Percentiles rank a stretch among this genome's conserved stretches.
Evolutionary conservation across 2,888 invertebrate genomes (phyloP).

Genomic region (Eutolmus rufibarbis): DNA sequence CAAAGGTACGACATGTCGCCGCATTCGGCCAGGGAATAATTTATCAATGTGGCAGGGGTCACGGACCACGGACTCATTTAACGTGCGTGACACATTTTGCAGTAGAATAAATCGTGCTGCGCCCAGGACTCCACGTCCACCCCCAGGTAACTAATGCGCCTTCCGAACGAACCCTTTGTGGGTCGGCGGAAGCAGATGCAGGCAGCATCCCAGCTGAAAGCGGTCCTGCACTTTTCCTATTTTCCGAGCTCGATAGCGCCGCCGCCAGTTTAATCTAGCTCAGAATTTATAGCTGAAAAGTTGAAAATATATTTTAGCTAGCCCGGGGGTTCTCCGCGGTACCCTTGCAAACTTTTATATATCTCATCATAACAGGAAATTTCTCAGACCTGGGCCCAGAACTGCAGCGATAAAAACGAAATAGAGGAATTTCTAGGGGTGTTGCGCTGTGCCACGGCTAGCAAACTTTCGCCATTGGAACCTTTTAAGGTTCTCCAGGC

Average conservation of each 20-base stretch:
- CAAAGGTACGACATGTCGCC: neutral
- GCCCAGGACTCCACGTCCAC: neutral
- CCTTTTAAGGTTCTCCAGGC: neutral
- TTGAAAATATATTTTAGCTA: neutral
- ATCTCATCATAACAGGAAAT: neutral
- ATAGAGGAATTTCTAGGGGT: neutral
- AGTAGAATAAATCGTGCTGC: neutral
- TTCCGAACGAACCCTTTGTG: neutral
- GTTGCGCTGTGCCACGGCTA: neutral
- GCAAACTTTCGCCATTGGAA: neutral
- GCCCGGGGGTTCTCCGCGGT: neutral
- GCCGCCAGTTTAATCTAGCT: neutral
- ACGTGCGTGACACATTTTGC: neutral
- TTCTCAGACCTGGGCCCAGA: neutral
- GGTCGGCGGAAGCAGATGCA: neutral
- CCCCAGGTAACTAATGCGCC: neutral
- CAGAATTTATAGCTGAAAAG: neutral
- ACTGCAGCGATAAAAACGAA: neutral
- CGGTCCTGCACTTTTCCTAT: neutral
- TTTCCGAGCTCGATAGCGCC: neutral
- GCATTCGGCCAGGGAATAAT: neutral
- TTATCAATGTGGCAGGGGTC: neutral
- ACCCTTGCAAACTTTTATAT: slow-evolving; percentile 4
- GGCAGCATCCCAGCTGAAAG: neutral
- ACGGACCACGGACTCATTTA: neutral